phyloP scores from a whole-genome alignment of 2,888 invertebrate species.

The Lymantria monacha region DNA sequence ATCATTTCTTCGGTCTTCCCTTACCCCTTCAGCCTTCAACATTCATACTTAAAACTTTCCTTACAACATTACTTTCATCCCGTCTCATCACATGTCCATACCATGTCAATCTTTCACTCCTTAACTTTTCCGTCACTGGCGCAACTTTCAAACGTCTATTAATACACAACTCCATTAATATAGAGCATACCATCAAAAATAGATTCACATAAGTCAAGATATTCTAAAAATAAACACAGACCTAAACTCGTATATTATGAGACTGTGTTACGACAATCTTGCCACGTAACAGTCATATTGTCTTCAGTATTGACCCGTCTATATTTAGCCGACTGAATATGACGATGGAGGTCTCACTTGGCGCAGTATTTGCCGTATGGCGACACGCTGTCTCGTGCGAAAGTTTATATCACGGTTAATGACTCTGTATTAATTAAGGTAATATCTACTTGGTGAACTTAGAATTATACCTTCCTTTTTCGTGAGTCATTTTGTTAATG shows the following conservation, averaged over 20 bases:
- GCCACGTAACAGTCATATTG: slow-evolving; percentile 13
- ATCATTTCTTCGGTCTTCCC: too few species aligned
- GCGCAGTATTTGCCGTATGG: slow-evolving; percentile 6
- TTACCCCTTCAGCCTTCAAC: too few species aligned
- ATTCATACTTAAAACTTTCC: too few species aligned
- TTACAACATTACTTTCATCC: too few species aligned
- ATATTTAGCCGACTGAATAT: slow-evolving; percentile 53
- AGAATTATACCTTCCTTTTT: too few species aligned
- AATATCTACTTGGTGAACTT: too few species aligned
- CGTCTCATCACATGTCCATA: too few species aligned
- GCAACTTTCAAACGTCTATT: too few species aligned
- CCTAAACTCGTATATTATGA: slow-evolving; percentile 4
- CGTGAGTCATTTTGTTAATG: too few species aligned
- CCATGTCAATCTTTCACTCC: too few species aligned
- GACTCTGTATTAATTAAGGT: neutral
- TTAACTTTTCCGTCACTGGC: too few species aligned
- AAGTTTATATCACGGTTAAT: slow-evolving; percentile 2
- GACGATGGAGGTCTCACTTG: neutral
- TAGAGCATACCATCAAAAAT: neutral
- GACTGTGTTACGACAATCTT: slow-evolving; percentile 3
- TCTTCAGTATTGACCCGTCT: slow-evolving; percentile 68
- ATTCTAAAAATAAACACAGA: slow-evolving; percentile 3
- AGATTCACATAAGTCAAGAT: neutral
- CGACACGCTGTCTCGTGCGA: slow-evolving; percentile 7
- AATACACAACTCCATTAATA: neutral